These are phyloP conservation scores for Drymodes brunneopygia DNA, from an alignment of 2,113 vertebrate species.

Conservation along the genomic window DNA sequence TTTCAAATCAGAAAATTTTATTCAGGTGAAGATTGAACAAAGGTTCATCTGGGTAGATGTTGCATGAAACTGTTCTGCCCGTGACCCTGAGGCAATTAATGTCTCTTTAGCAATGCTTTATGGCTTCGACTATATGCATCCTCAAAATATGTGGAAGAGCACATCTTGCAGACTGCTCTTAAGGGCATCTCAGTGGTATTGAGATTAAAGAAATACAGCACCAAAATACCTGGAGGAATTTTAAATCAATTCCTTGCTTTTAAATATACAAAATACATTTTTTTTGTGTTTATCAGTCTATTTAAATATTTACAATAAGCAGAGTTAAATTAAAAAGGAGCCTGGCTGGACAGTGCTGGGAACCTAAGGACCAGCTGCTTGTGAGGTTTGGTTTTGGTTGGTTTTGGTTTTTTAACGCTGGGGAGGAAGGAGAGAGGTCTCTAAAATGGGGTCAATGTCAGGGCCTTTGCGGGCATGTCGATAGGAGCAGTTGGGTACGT, in stretches of 20 bases:
- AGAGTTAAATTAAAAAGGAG: not conserved
- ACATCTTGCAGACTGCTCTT: not conserved
- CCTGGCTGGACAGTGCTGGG: not conserved
- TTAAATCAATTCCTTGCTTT: not conserved
- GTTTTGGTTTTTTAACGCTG: not conserved
- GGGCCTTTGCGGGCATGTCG: rapidly evolving
- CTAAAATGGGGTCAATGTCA: not conserved
- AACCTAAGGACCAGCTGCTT: not conserved
- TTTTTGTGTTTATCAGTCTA: not conserved
- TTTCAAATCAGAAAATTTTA: not conserved
- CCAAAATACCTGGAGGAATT: not conserved
- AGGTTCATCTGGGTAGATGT: not conserved
- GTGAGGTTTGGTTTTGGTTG: not conserved
- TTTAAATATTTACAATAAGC: not conserved
- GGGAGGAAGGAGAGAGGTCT: not conserved
- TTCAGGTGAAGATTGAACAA: not conserved
- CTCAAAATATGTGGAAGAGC: not conserved
- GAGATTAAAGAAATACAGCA: not conserved
- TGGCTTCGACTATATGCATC: rapidly evolving
- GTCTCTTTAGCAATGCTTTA: not conserved
- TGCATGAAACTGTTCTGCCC: not conserved
- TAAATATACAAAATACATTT: not conserved
- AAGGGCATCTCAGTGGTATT: not conserved
- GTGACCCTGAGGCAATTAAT: not conserved
- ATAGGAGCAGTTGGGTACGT: not conserved